Evolutionary conservation across 2,797 vertebrate genomes (phyloP).

Genomic region (Cuniculus paca): DNA sequence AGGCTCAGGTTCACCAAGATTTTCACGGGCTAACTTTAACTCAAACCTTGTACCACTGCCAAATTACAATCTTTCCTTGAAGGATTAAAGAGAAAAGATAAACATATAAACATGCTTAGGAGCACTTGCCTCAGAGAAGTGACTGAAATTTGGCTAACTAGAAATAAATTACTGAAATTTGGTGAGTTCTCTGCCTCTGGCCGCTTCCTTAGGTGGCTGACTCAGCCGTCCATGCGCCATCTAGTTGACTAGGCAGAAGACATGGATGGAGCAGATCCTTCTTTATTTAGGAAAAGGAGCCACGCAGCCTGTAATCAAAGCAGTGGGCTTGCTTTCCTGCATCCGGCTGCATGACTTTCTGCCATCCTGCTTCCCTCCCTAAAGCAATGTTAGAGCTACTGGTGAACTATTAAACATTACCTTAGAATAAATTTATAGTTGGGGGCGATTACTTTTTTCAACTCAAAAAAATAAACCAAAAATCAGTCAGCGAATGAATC

Average conservation of each 20-base stretch:
- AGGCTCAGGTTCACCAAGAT: neutral
- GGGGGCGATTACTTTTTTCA: constrained; percentile 29
- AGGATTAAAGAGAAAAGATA: neutral
- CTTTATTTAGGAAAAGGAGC: constrained; percentile 19
- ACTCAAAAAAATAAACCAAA: constrained; percentile 63
- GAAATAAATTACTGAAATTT: constrained; percentile 56
- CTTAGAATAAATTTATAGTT: constrained; percentile 52
- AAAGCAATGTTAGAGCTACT: neutral
- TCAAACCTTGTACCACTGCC: neutral
- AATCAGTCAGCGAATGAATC: constrained; percentile 53
- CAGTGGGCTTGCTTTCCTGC: neutral
- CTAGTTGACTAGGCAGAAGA: neutral
- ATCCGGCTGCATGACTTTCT: neutral
- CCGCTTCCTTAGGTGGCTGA: neutral
- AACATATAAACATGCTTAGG: constrained; percentile 32
- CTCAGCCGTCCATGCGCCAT: neutral
- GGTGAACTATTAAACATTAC: neutral
- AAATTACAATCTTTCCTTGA: constrained; percentile 10
- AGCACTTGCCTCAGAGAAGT: constrained; percentile 40
- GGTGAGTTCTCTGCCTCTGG: neutral
- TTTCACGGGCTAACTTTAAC: neutral
- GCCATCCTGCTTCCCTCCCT: neutral
- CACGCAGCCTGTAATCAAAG: neutral
- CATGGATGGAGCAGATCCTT: neutral
- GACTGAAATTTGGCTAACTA: constrained; percentile 26